These are phyloP conservation scores for Synergus japonicus DNA, from an alignment of 2,888 invertebrate genomes.

Conservation along the genomic window DNA sequence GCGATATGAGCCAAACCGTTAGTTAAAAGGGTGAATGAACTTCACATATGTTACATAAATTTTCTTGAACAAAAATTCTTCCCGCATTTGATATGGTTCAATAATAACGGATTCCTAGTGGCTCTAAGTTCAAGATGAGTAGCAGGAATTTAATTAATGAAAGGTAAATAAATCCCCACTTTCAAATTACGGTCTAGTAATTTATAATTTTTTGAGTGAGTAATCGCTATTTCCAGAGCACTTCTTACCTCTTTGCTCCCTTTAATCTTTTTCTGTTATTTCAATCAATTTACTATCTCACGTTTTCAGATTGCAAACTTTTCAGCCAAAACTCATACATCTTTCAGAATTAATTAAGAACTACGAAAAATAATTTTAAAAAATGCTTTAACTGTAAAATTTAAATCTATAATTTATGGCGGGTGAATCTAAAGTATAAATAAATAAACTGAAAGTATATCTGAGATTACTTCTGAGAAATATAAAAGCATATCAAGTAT, in stretches of 20 bases:
- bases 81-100: slow-evolving; percentile 26
- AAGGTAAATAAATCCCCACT: neutral
- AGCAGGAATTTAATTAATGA: neutral
- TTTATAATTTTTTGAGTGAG: neutral
- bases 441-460: neutral
- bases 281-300: neutral
- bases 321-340: neutral
- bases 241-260: neutral
- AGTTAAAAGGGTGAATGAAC: slow-evolving; percentile 24
- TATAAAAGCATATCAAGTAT: slow-evolving; percentile 13
- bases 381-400: no score
- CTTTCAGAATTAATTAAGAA: no score
- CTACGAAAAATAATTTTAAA: neutral
- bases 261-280: neutral
- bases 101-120: slow-evolving; percentile 19
- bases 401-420: neutral
- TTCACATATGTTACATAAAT: slow-evolving; percentile 17
- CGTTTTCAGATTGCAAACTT: neutral
- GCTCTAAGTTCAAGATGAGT: slow-evolving; percentile 11
- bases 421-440: neutral
- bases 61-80: slow-evolving; percentile 10
- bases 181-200: neutral
- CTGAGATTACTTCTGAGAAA: slow-evolving; percentile 5
- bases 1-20: slow-evolving; percentile 14
- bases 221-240: neutral